Evolutionary conservation across 2,113 vertebrate genomes (phyloP).

Genomic region (Lepisosteus osseus): DNA sequence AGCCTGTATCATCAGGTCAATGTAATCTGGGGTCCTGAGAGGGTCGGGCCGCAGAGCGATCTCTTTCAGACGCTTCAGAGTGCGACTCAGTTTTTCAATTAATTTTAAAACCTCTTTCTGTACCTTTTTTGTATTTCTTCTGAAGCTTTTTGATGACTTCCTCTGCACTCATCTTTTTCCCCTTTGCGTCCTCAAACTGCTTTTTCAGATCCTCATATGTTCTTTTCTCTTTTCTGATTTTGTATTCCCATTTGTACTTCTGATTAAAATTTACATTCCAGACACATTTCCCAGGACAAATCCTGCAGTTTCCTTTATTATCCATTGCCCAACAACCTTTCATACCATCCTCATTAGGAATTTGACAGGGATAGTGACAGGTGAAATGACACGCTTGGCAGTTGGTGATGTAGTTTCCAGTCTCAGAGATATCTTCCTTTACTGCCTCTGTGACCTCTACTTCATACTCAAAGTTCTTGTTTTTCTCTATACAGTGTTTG

Average conservation of each 20-base stretch:
- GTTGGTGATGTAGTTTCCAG: not conserved
- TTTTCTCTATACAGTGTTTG: slow-evolving; percentile 17
- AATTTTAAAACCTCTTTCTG: not conserved
- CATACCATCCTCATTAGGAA: not conserved
- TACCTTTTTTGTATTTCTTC: not conserved
- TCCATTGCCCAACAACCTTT: not conserved
- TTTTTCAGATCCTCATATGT: slow-evolving; percentile 11
- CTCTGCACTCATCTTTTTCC: slow-evolving; percentile 4
- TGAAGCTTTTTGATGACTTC: not conserved
- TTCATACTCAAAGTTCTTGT: slow-evolving; percentile 31
- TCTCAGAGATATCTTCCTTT: not conserved
- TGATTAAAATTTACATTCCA: not conserved
- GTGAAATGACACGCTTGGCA: slow-evolving; percentile 20
- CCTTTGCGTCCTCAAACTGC: not conserved
- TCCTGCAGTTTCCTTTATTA: not conserved
- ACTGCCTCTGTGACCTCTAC: not conserved
- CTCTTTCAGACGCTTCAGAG: not conserved
- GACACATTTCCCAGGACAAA: slow-evolving; percentile 4
- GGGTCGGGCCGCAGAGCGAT: slow-evolving; percentile 18
- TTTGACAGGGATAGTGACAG: slow-evolving; percentile 20
- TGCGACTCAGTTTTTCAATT: not conserved
- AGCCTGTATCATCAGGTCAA: slow-evolving; percentile 15
- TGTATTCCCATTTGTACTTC: not conserved
- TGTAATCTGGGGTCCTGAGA: slow-evolving; percentile 17
- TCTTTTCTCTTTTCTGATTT: not conserved